These are phyloP conservation scores for Nannobrachium achirus DNA, from an alignment of 2,113 vertebrate species.

Conservation along the genomic window DNA sequence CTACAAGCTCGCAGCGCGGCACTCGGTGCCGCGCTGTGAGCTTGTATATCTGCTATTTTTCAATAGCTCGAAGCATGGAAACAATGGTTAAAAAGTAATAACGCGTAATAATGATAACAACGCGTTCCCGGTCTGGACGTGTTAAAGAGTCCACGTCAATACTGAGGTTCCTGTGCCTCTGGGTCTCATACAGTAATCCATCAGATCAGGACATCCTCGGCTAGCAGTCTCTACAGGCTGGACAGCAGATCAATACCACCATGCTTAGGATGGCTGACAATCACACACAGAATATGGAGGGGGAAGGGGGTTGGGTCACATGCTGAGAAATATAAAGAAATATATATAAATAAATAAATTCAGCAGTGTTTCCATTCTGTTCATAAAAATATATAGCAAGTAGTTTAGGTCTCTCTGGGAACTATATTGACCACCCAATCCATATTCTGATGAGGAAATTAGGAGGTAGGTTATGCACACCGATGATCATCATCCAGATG, in stretches of 20 bases:
- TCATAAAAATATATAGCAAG: constrained; percentile 23
- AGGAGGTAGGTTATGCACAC: constrained; percentile 24
- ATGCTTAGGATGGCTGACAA: constrained; percentile 65
- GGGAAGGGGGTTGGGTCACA: constrained; percentile 31
- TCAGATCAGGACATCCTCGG: constrained; percentile 81
- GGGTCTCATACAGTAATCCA: constrained; percentile 81
- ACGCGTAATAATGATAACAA: no score
- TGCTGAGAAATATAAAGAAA: no score
- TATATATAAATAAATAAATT: no score
- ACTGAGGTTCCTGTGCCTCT: constrained; percentile 77
- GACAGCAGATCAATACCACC: constrained; percentile 74
- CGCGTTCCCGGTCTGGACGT: no score
- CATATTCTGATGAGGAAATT: constrained; percentile 48
- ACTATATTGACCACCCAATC: constrained; percentile 46
- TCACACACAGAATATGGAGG: constrained; percentile 61
- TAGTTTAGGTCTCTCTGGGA: constrained; percentile 23
- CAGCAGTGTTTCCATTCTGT: constrained; percentile 20
- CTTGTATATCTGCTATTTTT: no score
- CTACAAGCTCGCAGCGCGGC: no score
- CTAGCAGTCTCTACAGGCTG: constrained; percentile 68
- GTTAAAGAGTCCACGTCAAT: constrained; percentile 75
- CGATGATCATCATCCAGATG: constrained; percentile 22
- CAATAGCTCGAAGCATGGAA: no score
- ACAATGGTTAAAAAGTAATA: no score
- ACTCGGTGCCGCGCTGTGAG: no score